These are phyloP conservation scores for Marisa cornuarietis DNA, from an alignment of 1,140 invertebrate species.

Conservation along the genomic window DNA sequence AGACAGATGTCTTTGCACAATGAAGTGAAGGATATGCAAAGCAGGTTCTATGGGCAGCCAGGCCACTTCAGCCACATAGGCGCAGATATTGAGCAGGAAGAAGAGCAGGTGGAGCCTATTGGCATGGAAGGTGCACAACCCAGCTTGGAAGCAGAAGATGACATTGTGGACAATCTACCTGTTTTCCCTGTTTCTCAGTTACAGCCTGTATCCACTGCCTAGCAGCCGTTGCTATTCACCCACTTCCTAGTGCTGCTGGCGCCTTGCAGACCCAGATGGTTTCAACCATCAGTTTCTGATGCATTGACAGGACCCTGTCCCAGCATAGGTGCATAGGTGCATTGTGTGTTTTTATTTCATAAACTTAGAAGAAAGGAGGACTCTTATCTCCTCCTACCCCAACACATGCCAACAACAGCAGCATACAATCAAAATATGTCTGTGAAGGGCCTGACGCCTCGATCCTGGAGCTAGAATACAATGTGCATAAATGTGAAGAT, in stretches of 20 bases:
- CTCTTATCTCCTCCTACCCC: too few relatives aligned
- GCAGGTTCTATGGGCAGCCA: background rate
- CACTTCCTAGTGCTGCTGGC: background rate
- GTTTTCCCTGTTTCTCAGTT: conserved; percentile 20
- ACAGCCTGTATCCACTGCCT: conserved; percentile 16
- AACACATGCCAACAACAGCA: too few relatives aligned
- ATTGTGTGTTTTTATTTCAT: too few relatives aligned
- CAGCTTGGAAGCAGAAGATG: conserved; percentile 11
- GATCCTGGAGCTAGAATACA: too few relatives aligned
- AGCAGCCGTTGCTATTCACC: background rate
- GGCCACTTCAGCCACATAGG: background rate
- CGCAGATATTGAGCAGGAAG: conserved; percentile 2
- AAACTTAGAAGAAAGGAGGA: background rate
- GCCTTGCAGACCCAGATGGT: background rate
- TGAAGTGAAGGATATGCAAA: background rate
- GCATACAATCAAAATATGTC: too few relatives aligned
- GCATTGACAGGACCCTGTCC: background rate
- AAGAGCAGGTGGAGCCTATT: conserved; percentile 9
- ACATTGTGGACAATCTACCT: conserved; percentile 14
- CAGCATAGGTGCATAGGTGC: background rate
- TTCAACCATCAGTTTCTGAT: background rate
- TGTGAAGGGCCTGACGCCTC: too few relatives aligned
- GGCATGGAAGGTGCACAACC: conserved; percentile 15
- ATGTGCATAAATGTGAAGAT: too few relatives aligned
- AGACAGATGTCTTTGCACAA: background rate